Evolutionary conservation across 2,888 invertebrate species (phyloP).

Genomic region (Synanthedon myopaeformis): DNA sequence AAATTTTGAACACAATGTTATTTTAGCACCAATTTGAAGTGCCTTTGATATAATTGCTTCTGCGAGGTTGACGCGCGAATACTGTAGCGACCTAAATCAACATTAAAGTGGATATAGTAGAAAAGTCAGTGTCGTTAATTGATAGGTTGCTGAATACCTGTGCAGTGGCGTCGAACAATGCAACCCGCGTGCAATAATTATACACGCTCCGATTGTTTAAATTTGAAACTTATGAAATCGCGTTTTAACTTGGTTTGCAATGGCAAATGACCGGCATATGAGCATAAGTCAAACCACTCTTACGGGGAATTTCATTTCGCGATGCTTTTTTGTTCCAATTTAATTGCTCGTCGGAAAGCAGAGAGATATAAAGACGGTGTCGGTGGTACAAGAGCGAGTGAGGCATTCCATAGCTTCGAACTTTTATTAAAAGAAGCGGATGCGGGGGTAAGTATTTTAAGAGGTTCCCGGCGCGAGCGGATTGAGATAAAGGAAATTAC

Average conservation of each 20-base stretch:
- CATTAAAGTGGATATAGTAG: constrained; percentile 51
- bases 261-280: constrained; percentile 17
- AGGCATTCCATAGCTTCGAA: constrained; percentile 59
- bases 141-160: constrained; percentile 60
- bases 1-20: constrained; percentile 33
- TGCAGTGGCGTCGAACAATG: constrained; percentile 58
- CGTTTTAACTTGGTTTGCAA: constrained; percentile 40
- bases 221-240: constrained; percentile 64
- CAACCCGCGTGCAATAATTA: constrained; percentile 43
- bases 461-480: constrained; percentile 61
- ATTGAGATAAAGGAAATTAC: constrained; percentile 68
- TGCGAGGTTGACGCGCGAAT: constrained; percentile 19
- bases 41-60: constrained; percentile 25
- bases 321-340: constrained; percentile 43
- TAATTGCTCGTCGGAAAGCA: constrained; percentile 54
- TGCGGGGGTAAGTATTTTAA: constrained; percentile 69
- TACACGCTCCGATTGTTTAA: constrained; percentile 60
- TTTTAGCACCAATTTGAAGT: constrained; percentile 31
- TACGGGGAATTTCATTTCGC: constrained; percentile 52
- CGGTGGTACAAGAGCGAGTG: constrained; percentile 44
- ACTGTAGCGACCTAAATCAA: not conserved
- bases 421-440: constrained; percentile 68
- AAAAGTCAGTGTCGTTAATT: constrained; percentile 40
- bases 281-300: constrained; percentile 32
- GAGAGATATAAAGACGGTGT: constrained; percentile 52